Conservation (phyloP, 2,113 vertebrate genomes). For the Leptobrachium ailaonicum region DNA sequence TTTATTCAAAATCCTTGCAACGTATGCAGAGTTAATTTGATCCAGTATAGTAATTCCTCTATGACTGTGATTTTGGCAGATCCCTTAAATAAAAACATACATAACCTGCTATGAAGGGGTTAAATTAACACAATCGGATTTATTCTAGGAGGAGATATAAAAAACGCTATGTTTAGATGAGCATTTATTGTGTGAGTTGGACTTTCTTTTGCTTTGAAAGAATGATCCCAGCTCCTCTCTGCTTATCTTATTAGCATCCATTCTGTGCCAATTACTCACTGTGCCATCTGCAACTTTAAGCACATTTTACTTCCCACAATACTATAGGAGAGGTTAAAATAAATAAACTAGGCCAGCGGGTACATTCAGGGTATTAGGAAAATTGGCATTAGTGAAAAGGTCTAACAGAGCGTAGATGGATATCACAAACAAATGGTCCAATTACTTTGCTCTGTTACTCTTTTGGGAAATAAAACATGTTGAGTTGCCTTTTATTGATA, state of each 20-base stretch:
- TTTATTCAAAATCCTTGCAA: too few species aligned
- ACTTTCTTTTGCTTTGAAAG: too few species aligned
- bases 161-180: too few species aligned
- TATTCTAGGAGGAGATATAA: too few species aligned
- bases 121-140: too few species aligned
- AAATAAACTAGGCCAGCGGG: neutral
- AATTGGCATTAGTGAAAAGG: conserved; percentile 10
- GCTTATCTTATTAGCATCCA: conserved; percentile 7
- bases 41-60: too few species aligned
- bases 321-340: neutral
- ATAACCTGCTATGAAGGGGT: too few species aligned
- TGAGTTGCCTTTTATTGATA: conserved; percentile 11
- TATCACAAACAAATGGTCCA: conserved; percentile 22
- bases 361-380: conserved; percentile 21
- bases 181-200: too few species aligned
- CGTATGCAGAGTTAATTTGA: too few species aligned
- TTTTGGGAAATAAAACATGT: conserved; percentile 3
- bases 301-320: neutral
- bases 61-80: too few species aligned
- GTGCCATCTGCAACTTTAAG: conserved; percentile 1
- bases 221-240: neutral
- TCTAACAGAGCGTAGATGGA: conserved; percentile 10
- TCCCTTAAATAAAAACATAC: too few species aligned
- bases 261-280: neutral
- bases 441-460: conserved; percentile 18